Conservation (phyloP, 2,888 invertebrate genomes). For the Brenthis daphne region DNA sequence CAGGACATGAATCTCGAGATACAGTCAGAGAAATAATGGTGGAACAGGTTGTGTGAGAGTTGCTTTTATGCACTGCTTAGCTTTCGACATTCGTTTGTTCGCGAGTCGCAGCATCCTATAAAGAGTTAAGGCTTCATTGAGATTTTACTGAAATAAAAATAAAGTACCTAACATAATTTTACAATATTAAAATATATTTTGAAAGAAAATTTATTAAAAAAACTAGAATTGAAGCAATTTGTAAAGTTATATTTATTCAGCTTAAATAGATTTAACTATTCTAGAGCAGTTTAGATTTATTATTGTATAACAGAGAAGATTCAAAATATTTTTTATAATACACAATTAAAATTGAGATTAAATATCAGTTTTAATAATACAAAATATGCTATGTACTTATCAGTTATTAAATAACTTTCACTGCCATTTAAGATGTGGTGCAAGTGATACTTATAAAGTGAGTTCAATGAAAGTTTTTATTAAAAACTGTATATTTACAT, state of each 20-base stretch:
- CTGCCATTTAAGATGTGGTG: neutral
- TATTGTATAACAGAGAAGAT: too few species aligned
- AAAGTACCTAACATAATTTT: neutral
- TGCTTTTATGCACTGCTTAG: conserved; percentile 37
- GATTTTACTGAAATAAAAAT: neutral
- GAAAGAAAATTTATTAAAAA: too few species aligned
- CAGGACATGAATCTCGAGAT: conserved; percentile 45
- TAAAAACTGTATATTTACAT: too few species aligned
- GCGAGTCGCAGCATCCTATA: conserved; percentile 20
- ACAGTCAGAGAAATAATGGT: conserved; percentile 70
- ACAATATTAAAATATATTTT: neutral
- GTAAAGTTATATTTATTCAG: too few species aligned
- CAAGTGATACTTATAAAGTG: neutral
- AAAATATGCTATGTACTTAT: too few species aligned
- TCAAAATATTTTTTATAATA: too few species aligned
- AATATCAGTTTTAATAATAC: too few species aligned
- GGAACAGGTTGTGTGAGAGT: conserved; percentile 29
- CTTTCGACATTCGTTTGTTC: conserved; percentile 37
- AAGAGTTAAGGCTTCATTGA: neutral
- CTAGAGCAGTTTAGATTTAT: too few species aligned
- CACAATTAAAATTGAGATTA: too few species aligned
- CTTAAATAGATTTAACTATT: too few species aligned
- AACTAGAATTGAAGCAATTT: too few species aligned
- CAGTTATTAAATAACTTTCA: neutral
- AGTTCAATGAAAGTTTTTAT: too few species aligned